Conservation (phyloP, 1,140 invertebrate genomes). For the Drosophila orena region DNA sequence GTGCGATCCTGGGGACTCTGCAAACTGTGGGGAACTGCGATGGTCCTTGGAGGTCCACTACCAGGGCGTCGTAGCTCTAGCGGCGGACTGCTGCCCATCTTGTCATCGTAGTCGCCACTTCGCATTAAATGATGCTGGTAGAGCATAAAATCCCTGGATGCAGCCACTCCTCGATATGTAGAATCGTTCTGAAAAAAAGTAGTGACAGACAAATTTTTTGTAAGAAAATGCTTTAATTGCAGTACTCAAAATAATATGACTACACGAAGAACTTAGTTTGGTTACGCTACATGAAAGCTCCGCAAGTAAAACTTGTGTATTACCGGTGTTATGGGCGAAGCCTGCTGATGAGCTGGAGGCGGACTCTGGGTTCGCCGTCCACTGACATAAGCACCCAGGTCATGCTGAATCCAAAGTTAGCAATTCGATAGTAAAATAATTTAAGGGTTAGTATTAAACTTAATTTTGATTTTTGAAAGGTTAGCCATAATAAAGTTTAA, state of each 20-base stretch:
- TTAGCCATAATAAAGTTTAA: constrained; percentile 1
- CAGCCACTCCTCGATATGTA: constrained; percentile 79
- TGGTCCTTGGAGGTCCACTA: constrained; percentile 71
- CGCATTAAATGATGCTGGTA: constrained; percentile 91
- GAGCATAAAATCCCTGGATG: constrained; percentile 85
- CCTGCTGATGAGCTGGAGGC: constrained; percentile 91
- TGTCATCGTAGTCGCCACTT: constrained; percentile 77
- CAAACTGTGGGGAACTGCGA: constrained; percentile 86
- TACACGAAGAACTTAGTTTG: constrained; percentile 44
- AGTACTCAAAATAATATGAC: not conserved
- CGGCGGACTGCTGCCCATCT: constrained; percentile 88
- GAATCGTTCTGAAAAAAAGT: constrained; percentile 87
- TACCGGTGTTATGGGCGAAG: constrained; percentile 91
- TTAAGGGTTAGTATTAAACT: constrained; percentile 29
- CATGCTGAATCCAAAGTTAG: constrained; percentile 85
- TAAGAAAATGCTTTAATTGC: not conserved
- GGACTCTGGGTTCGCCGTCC: constrained; percentile 87
- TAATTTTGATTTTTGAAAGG: too few species aligned
- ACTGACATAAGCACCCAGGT: constrained; percentile 84
- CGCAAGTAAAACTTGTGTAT: constrained; percentile 82
- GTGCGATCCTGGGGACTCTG: constrained; percentile 91
- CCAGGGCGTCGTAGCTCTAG: constrained; percentile 89
- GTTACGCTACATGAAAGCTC: constrained; percentile 76
- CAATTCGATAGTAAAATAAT: constrained; percentile 9
- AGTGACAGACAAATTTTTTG: not conserved